A percentile compares a stretch with the other conserved stretches of the same genome.
Conservation (phyloP, 1,140 invertebrate genomes). For the Lepidurus packardi region DNA sequence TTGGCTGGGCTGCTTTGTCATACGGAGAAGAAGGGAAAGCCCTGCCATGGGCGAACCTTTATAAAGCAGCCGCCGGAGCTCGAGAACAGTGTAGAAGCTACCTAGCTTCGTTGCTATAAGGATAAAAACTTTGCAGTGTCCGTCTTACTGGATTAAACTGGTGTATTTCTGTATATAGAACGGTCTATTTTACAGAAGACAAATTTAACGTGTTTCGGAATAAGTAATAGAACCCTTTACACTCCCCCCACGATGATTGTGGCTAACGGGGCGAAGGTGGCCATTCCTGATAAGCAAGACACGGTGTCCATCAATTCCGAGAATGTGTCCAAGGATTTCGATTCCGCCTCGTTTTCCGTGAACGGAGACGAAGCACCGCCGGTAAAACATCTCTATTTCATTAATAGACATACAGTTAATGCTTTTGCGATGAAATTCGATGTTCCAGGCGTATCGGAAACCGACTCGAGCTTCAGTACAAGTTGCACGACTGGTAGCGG, state of each 20-base stretch:
- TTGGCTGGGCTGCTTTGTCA: too few species aligned
- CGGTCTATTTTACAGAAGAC: not conserved
- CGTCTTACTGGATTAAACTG: not conserved
- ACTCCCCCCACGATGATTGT: not conserved
- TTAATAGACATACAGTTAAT: not conserved
- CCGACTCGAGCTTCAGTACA: slow-evolving; percentile 61
- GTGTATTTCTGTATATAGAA: not conserved
- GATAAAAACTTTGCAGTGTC: not conserved
- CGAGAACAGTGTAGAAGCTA: not conserved
- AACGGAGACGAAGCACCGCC: not conserved
- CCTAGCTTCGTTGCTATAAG: not conserved
- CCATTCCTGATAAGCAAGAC: not conserved
- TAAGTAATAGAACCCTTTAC: not conserved
- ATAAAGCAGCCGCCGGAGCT: not conserved
- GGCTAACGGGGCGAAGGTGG: not conserved
- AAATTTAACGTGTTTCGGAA: not conserved
- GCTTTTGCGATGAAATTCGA: slow-evolving; percentile 33
- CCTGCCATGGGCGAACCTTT: not conserved
- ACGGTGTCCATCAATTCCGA: slow-evolving; percentile 1
- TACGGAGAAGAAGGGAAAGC: not conserved
- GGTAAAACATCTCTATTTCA: not conserved
- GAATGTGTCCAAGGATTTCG: not conserved
- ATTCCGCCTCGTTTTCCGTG: not conserved
- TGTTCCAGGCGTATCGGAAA: slow-evolving; percentile 66
- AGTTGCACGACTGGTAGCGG: slow-evolving; percentile 69